Evolutionary conservation across 2,113 vertebrate genomes (phyloP).

Genomic region (Corynorhinus townsendii): DNA sequence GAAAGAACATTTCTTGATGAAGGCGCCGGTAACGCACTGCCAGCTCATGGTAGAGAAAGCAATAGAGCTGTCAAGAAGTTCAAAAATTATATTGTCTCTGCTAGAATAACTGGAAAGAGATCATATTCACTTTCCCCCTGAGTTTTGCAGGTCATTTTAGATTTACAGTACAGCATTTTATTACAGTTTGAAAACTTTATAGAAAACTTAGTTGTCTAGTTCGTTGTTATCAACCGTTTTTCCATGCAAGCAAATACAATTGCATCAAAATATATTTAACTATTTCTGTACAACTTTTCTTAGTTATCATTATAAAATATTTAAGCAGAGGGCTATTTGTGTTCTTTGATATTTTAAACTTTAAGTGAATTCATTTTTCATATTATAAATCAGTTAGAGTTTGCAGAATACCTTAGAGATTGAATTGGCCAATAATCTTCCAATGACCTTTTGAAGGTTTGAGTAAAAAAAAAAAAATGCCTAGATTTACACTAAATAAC

Average conservation of each 20-base stretch:
- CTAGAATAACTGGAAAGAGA: slow-evolving; percentile 78
- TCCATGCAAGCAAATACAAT: slow-evolving; percentile 1
- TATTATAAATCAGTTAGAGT: not conserved
- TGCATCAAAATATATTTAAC: not conserved
- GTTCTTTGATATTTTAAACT: not conserved
- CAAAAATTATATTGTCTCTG: slow-evolving; percentile 81
- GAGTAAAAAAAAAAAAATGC: not conserved
- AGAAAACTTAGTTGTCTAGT: slow-evolving; percentile 55
- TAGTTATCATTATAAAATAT: not conserved
- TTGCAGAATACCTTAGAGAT: not conserved
- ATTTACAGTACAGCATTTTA: slow-evolving; percentile 78
- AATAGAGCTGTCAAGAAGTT: slow-evolving; percentile 83
- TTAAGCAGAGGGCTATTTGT: not conserved
- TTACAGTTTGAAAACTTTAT: slow-evolving; percentile 73
- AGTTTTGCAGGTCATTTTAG: slow-evolving; percentile 75
- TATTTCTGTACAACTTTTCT: not conserved
- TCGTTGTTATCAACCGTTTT: slow-evolving; percentile 60
- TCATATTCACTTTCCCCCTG: slow-evolving; percentile 75
- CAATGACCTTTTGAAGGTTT: not conserved
- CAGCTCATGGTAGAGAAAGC: slow-evolving; percentile 76
- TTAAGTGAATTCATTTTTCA: not conserved
- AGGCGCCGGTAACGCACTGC: slow-evolving; percentile 69
- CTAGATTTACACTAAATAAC: not conserved
- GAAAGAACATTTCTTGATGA: slow-evolving; percentile 79
- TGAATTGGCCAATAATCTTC: not conserved